phyloP scores from a whole-genome alignment of 2,797 vertebrate genomes.

The Lacerta viridis region DNA sequence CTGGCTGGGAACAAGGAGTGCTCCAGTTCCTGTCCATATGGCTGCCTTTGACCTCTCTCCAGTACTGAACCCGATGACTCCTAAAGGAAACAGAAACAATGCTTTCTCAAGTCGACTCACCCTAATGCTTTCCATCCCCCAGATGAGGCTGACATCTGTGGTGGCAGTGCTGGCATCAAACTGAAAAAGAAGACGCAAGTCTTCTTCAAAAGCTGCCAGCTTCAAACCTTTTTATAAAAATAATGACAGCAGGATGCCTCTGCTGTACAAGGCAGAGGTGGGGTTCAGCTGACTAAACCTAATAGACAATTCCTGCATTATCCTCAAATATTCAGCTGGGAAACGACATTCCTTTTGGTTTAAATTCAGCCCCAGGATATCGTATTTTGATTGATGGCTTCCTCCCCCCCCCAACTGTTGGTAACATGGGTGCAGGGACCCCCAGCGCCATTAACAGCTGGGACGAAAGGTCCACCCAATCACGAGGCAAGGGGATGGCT shows the following conservation, averaged over 20 bases:
- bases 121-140: background rate
- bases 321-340: background rate
- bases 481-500: background rate
- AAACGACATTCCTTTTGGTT: background rate
- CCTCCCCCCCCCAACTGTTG: background rate
- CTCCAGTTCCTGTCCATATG: background rate
- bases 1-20: background rate
- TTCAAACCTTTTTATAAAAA: background rate
- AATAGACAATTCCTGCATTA: background rate
- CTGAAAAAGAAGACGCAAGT: background rate
- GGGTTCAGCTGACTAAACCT: background rate
- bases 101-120: background rate
- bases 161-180: conserved; percentile 2
- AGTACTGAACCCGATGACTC: background rate
- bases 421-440: background rate
- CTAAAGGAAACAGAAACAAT: conserved; percentile 2
- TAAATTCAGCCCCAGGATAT: background rate
- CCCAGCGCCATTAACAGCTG: background rate
- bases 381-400: background rate
- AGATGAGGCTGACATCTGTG: background rate
- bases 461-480: background rate
- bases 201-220: background rate
- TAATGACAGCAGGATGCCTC: background rate
- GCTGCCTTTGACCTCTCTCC: conserved; percentile 8
- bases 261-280: rapidly evolving